These are phyloP conservation scores for Erpornis zantholeuca DNA, from an alignment of 2,113 vertebrate species.

Conservation along the genomic window DNA sequence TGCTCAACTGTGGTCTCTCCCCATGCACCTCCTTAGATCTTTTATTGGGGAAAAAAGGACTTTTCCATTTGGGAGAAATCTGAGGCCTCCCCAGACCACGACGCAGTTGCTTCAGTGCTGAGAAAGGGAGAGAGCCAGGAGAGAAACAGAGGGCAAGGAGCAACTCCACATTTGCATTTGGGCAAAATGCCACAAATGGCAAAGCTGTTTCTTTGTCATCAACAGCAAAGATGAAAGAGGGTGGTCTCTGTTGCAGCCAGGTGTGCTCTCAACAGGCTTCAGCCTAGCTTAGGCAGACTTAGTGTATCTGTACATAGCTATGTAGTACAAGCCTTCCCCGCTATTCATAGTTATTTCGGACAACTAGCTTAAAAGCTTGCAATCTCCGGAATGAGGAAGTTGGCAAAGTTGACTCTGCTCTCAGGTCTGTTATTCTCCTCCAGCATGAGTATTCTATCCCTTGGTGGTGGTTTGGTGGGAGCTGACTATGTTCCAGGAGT, in stretches of 20 bases:
- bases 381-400: neutral
- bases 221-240: neutral
- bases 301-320: neutral
- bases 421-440: neutral
- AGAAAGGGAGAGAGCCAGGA: neutral
- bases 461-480: neutral
- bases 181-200: neutral
- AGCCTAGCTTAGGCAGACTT: neutral
- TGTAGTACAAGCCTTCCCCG: rapidly evolving
- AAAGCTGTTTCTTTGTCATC: neutral
- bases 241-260: neutral
- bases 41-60: neutral
- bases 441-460: rapidly evolving
- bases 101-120: neutral
- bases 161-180: neutral
- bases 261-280: neutral
- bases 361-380: neutral
- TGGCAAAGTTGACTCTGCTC: neutral
- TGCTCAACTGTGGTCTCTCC: neutral
- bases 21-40: neutral
- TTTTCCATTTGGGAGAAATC: neutral
- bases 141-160: neutral
- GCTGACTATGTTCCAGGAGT: neutral
- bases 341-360: neutral
- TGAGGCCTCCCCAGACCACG: neutral